phyloP scores from a whole-genome alignment of 2,113 vertebrate species.

The Chaenocephalus aceratus region DNA sequence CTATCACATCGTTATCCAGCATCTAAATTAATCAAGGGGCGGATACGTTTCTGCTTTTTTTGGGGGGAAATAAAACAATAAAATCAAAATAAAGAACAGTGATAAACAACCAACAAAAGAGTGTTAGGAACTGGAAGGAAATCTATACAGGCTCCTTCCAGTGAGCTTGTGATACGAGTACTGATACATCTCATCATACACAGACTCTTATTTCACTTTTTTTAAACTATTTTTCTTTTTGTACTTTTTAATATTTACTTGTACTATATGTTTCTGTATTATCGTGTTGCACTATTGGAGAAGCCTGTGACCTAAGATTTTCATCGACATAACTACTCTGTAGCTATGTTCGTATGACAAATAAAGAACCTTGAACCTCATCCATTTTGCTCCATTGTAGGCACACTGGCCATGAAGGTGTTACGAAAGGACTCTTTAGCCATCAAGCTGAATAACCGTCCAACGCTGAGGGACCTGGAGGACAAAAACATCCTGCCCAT shows the following conservation, averaged over 20 bases:
- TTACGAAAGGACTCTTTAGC: slow-evolving; percentile 97
- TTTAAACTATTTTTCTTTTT: too few species aligned
- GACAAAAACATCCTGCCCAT: slow-evolving; percentile 98
- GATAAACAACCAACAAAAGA: not conserved
- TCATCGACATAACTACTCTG: too few species aligned
- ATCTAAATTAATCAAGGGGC: not conserved
- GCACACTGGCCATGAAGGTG: slow-evolving; percentile 94
- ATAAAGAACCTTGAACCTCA: too few species aligned
- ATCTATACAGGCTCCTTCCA: not conserved
- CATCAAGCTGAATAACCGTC: slow-evolving; percentile 97
- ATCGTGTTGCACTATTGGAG: too few species aligned
- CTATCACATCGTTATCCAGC: not conserved
- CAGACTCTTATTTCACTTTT: too few species aligned
- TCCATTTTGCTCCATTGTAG: slow-evolving; percentile 68
- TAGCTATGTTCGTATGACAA: too few species aligned
- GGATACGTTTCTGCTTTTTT: not conserved
- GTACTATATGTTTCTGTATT: too few species aligned
- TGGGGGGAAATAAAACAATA: not conserved
- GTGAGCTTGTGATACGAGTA: not conserved
- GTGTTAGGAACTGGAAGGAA: not conserved
- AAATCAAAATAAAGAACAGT: not conserved
- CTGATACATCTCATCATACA: not conserved
- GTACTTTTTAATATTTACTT: too few species aligned
- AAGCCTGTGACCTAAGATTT: too few species aligned
- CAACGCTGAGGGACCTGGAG: slow-evolving; percentile 94